Base-by-base conservation (phyloP, 92 coral and sea anemone species). In the Porites cylindrica region DNA sequence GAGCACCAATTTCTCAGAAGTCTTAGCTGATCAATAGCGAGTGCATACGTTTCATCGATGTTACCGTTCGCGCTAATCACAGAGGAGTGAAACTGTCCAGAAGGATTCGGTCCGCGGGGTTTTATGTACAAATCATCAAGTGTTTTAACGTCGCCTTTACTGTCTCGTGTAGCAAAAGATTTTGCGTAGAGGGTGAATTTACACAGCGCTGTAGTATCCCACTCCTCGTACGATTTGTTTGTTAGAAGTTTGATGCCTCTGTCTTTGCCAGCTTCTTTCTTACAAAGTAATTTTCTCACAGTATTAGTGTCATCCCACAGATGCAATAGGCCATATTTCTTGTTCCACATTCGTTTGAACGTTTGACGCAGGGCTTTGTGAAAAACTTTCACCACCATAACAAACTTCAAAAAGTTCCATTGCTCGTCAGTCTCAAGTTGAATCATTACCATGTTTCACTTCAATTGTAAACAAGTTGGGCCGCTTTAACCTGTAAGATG, bases 1-100 rank as follows among this genome's bases (percentile, higher is more conserved):
- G 7, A 62, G 2, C 16, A 6, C 18, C 8, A 62, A 18, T 62
- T 62, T 62, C 23, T 18, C 8, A 14, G n/a, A 14, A 62, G 76
- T 10, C 76, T 54, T 8, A 72, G 58, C 9, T 72, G 76, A 32
- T 72, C 76, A 72, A 72, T 72, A 10, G 76, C 76, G 8, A 72
- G 24, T 0, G 56, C 56, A 10, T 14, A 47, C 8, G 76, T 72
- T 43, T 72, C 76, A 4, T 4, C 24, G 1, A 14, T n/a, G 76
- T 72, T 11, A 38, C 76, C 56, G 50, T 12, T 1, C 1, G 76
- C 20, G 23, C 76, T 72, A 1, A 72, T 51, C n/a, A 72, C 76
- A 38, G 76, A 72, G 5, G 59, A 1, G 59, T 72, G 76, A 8
- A 72, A 72, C 4, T 1, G 9, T 16, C 56, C 59, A 16, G 11